phyloP scores from a whole-genome alignment of 2,797 vertebrate species.

The Muscicapa striata region DNA sequence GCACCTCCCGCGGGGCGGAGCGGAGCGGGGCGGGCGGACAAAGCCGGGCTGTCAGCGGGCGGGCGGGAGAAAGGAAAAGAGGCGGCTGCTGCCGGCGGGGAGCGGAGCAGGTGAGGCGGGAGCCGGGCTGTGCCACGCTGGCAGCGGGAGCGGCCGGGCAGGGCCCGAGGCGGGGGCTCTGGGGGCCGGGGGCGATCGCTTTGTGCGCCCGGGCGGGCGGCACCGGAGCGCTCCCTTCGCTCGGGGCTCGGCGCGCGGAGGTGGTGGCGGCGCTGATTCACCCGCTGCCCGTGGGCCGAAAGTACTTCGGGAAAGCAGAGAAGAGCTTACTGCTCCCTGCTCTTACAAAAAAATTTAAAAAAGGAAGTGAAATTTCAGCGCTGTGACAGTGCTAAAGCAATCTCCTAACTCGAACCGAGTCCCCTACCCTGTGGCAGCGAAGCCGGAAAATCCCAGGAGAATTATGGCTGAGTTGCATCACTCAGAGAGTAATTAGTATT shows the following conservation, averaged over 20 bases:
- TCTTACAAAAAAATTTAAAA: no score
- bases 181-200: no score
- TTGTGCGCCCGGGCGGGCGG: neutral
- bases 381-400: neutral
- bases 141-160: neutral
- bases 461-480: neutral
- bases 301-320: neutral
- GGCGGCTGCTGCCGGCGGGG: neutral
- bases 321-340: neutral
- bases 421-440: neutral
- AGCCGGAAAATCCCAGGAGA: neutral
- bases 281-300: neutral
- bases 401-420: neutral
- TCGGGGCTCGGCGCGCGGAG: neutral
- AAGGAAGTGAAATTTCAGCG: neutral
- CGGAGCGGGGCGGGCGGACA: slow-evolving; percentile 15
- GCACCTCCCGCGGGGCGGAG: slow-evolving; percentile 22
- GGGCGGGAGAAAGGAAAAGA: slow-evolving; percentile 35
- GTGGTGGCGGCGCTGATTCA: neutral
- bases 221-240: neutral
- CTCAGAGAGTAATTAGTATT: neutral
- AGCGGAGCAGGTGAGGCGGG: slow-evolving; percentile 27
- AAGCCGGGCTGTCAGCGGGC: slow-evolving; percentile 22
- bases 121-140: neutral
- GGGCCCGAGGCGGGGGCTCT: no score